Conservation (phyloP, 2,888 invertebrate species). For the Smittia sp. region DNA sequence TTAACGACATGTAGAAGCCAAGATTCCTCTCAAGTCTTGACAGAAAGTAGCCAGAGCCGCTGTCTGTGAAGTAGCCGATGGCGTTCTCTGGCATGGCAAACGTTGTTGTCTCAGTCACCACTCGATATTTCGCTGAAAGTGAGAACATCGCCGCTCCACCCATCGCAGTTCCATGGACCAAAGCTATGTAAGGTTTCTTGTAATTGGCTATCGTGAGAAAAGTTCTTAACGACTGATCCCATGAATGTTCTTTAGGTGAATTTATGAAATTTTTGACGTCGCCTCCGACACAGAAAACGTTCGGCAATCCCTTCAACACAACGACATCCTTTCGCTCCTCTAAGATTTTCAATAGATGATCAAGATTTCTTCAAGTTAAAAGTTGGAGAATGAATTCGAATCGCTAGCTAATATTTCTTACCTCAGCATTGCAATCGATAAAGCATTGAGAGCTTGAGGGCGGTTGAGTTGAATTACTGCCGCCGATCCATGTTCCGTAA, state of each 20-base stretch:
- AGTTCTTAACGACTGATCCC: slow-evolving; percentile 55
- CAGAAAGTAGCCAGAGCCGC: slow-evolving; percentile 90
- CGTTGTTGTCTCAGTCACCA: slow-evolving; percentile 90
- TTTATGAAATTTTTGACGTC: too few species aligned
- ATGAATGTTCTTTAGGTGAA: slow-evolving; percentile 58
- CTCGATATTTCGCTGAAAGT: slow-evolving; percentile 87
- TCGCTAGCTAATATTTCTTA: not conserved
- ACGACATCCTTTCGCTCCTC: slow-evolving; percentile 65
- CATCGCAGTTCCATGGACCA: slow-evolving; percentile 96
- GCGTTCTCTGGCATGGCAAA: slow-evolving; percentile 99
- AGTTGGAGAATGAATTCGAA: not conserved
- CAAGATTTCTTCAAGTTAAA: slow-evolving; percentile 48
- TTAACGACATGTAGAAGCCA: slow-evolving; percentile 86
- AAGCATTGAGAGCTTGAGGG: not conserved
- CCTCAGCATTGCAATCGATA: not conserved
- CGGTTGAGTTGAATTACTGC: not conserved
- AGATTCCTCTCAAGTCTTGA: slow-evolving; percentile 80
- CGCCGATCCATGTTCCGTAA: not conserved
- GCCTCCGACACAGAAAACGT: slow-evolving; percentile 98
- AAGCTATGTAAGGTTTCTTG: slow-evolving; percentile 84
- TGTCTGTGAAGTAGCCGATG: slow-evolving; percentile 97
- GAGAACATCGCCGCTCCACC: slow-evolving; percentile 96
- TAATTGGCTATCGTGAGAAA: slow-evolving; percentile 73
- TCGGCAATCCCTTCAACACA: slow-evolving; percentile 75
- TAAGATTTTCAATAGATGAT: slow-evolving; percentile 58